phyloP scores from a whole-genome alignment of 1,140 invertebrate species.

The Batillaria attramentaria region DNA sequence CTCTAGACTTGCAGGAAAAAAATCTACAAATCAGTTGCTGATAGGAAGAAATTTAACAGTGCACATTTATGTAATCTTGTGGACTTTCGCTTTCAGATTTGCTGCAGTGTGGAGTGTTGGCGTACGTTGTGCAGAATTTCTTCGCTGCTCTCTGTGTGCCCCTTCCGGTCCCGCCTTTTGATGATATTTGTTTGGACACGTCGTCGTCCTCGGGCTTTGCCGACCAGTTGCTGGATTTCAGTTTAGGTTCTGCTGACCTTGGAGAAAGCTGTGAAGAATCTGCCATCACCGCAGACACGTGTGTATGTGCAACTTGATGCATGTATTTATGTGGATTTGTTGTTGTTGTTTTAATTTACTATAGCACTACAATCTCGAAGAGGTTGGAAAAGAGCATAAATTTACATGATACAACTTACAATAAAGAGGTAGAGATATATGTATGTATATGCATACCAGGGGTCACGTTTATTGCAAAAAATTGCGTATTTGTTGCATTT shows the following conservation, averaged over 20 bases:
- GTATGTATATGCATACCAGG: too few relatives aligned
- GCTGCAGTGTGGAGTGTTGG: conserved; percentile 18
- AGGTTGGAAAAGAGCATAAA: too few relatives aligned
- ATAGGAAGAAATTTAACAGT: too few relatives aligned
- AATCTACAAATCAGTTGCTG: too few relatives aligned
- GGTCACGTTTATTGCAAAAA: too few relatives aligned
- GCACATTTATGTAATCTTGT: neutral
- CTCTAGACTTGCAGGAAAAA: too few relatives aligned
- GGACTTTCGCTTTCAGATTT: conserved; percentile 9
- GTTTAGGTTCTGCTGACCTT: neutral
- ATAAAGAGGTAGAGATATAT: too few relatives aligned
- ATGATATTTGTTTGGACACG: neutral
- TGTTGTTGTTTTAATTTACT: neutral
- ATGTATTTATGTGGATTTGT: neutral
- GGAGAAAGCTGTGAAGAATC: neutral
- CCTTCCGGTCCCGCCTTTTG: neutral
- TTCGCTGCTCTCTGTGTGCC: conserved; percentile 17
- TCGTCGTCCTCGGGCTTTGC: neutral
- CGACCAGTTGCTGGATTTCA: neutral
- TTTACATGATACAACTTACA: too few relatives aligned
- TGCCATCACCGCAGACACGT: neutral
- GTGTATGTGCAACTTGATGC: neutral
- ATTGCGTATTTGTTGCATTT: too few relatives aligned
- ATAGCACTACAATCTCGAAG: neutral
- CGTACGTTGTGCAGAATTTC: conserved; percentile 18